Evolutionary conservation across 2,888 invertebrate genomes (phyloP).

Genomic region (Campoplex nolae): DNA sequence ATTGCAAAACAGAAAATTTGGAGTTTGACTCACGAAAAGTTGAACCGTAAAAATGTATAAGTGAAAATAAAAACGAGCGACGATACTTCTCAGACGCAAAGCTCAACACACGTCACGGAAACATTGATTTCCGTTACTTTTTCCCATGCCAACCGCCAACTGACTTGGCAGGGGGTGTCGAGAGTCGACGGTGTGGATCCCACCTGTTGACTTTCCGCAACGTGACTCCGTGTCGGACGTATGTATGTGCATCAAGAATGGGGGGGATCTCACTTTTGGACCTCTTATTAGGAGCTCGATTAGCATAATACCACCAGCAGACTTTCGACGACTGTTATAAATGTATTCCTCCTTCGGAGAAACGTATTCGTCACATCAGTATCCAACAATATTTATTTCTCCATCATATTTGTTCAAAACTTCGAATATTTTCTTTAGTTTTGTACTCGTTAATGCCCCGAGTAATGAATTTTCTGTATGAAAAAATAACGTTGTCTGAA

Average conservation of each 20-base stretch:
- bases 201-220: constrained; percentile 84
- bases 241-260: constrained; percentile 29
- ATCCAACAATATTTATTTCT: not conserved
- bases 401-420: not conserved
- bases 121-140: constrained; percentile 84
- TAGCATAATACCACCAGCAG: constrained; percentile 73
- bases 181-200: constrained; percentile 77
- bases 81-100: constrained; percentile 36
- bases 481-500: not conserved
- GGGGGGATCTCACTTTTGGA: constrained; percentile 67
- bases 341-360: constrained; percentile 25
- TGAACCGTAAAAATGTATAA: not conserved
- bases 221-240: constrained; percentile 74
- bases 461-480: not conserved
- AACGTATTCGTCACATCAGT: constrained; percentile 15
- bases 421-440: not conserved
- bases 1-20: not conserved
- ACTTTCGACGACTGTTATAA: constrained; percentile 49
- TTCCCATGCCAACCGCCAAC: constrained; percentile 83
- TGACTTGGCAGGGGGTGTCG: constrained; percentile 82
- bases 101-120: constrained; percentile 62
- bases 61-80: constrained; percentile 34
- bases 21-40: constrained; percentile 17
- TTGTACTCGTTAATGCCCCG: no score
- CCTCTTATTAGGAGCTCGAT: constrained; percentile 70